Conservation (phyloP, 1,140 invertebrate genomes). For the Diorhabda carinulata region DNA sequence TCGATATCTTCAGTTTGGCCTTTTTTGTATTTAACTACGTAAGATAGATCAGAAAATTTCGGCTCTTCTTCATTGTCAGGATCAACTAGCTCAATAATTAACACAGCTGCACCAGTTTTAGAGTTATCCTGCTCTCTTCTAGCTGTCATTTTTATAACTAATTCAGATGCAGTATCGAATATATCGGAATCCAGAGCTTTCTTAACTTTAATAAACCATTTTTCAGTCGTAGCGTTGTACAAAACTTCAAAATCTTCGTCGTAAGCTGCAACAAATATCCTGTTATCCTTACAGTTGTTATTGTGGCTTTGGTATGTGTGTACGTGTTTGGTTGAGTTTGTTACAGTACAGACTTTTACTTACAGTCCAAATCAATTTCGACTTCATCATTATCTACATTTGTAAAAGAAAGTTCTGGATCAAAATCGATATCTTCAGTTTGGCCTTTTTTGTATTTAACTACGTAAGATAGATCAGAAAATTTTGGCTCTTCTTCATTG, state of each 20-base stretch:
- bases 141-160: slow-evolving; percentile 23
- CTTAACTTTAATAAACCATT: too few relatives aligned
- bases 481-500: not conserved
- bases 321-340: too few relatives aligned
- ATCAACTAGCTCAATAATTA: slow-evolving; percentile 19
- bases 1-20: not conserved
- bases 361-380: too few relatives aligned
- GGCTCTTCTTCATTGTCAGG: not conserved
- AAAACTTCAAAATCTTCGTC: too few relatives aligned
- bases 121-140: slow-evolving; percentile 1
- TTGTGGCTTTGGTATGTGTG: too few relatives aligned
- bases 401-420: too few relatives aligned
- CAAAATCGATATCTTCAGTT: not conserved
- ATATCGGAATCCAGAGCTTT: not conserved
- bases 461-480: slow-evolving; percentile 18
- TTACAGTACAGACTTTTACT: too few relatives aligned
- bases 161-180: slow-evolving; percentile 6
- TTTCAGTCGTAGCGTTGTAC: too few relatives aligned
- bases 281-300: too few relatives aligned
- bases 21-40: slow-evolving; percentile 15
- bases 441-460: slow-evolving; percentile 6
- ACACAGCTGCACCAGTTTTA: slow-evolving; percentile 12
- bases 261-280: too few relatives aligned
- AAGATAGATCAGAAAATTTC: slow-evolving; percentile 17
- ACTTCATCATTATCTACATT: too few relatives aligned